A percentile compares a stretch with the other conserved stretches of the same genome.
phyloP scores from a whole-genome alignment of 2,113 vertebrate genomes.

The Crocuta crocuta region DNA sequence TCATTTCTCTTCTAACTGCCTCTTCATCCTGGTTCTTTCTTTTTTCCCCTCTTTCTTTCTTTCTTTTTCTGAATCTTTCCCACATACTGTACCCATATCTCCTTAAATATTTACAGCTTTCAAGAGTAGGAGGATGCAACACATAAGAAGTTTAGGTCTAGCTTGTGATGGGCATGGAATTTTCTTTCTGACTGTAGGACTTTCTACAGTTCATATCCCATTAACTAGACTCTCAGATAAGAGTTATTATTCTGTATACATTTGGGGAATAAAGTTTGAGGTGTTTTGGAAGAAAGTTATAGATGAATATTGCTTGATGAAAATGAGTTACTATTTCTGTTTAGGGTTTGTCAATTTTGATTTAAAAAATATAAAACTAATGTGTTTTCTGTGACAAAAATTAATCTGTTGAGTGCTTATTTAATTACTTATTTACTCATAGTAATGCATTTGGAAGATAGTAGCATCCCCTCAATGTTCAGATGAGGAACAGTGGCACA shows the following conservation, averaged over 20 bases:
- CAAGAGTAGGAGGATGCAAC: background rate
- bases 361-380: slow-evolving; percentile 16
- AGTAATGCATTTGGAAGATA: background rate
- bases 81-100: background rate
- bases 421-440: background rate
- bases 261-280: background rate
- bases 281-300: background rate
- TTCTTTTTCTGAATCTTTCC: background rate
- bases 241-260: background rate
- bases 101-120: background rate
- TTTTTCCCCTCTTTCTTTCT: background rate
- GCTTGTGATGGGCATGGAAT: background rate
- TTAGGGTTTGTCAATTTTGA: background rate
- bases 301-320: background rate
- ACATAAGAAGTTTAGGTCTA: background rate
- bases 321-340: background rate
- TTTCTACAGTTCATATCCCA: background rate
- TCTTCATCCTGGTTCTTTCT: background rate
- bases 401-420: background rate
- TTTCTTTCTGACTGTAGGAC: background rate
- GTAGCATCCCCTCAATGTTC: background rate
- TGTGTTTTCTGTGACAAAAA: background rate
- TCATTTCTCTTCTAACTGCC: background rate
- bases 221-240: background rate
- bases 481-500: background rate